Evolutionary conservation across 2,113 vertebrate species (phyloP).

Genomic region (Lipophrys pholis): DNA sequence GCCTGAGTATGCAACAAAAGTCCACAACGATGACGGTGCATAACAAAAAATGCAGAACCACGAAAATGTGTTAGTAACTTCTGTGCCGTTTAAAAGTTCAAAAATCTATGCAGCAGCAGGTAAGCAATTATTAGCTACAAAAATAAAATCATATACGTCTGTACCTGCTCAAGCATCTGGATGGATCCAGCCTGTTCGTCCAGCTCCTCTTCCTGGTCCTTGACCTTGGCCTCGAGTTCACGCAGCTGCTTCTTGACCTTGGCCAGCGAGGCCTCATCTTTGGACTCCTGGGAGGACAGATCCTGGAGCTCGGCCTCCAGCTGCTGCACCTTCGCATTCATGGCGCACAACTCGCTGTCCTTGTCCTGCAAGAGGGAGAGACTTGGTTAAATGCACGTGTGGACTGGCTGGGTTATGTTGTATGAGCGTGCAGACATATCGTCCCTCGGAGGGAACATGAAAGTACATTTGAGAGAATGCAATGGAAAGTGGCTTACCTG

Average conservation of each 20-base stretch:
- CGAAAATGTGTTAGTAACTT: not conserved
- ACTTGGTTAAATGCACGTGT: conserved; percentile 26
- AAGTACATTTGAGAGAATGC: conserved; percentile 18
- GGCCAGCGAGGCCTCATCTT: conserved; percentile 93
- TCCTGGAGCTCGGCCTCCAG: conserved; percentile 95
- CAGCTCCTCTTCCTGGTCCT: conserved; percentile 98
- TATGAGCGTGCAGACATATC: conserved; percentile 28
- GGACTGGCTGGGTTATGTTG: conserved; percentile 48
- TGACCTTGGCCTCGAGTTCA: conserved; percentile 95
- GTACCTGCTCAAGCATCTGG: conserved; percentile 98
- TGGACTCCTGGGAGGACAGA: conserved; percentile 95
- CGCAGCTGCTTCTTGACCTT: conserved; percentile 96
- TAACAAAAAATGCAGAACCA: not conserved
- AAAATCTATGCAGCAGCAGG: not conserved
- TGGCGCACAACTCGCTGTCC: conserved; percentile 86
- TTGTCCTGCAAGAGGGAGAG: conserved; percentile 75
- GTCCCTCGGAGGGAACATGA: conserved; percentile 28
- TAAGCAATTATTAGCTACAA: conserved; percentile 3
- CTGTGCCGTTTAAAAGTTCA: not conserved
- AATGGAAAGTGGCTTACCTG: conserved; percentile 83
- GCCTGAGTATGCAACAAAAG: conserved; percentile 80
- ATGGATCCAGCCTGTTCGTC: conserved; percentile 97
- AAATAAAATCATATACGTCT: not conserved
- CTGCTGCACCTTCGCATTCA: conserved; percentile 88
- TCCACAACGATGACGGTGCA: not conserved